Percentiles rank a stretch among this genome's conserved stretches.
Evolutionary conservation across 2,113 vertebrate genomes (phyloP).

Genomic region (Leuciscus idus): DNA sequence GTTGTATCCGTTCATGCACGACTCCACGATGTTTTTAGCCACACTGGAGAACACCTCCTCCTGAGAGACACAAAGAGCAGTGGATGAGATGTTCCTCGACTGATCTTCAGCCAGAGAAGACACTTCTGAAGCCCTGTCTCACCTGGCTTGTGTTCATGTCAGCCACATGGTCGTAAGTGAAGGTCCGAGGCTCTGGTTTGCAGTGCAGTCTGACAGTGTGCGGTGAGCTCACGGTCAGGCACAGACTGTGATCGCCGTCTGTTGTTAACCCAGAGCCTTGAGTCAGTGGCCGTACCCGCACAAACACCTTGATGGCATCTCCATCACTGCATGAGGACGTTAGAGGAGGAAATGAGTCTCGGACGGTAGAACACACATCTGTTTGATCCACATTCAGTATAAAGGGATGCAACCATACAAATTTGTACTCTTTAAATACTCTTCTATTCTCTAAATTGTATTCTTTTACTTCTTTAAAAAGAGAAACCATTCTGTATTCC

Average conservation of each 20-base stretch:
- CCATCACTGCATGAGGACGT: constrained; percentile 77
- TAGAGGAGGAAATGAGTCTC: no score
- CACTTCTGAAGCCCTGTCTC: neutral
- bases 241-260: constrained; percentile 84
- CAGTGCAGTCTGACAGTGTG: constrained; percentile 87
- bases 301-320: constrained; percentile 91
- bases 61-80: constrained; percentile 65
- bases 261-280: constrained; percentile 69
- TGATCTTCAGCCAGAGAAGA: neutral
- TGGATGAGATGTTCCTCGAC: neutral
- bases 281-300: constrained; percentile 87
- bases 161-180: constrained; percentile 93
- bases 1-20: constrained; percentile 95
- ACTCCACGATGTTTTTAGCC: constrained; percentile 93
- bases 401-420: no score
- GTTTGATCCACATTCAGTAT: no score
- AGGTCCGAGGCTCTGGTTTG: constrained; percentile 90
- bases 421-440: no score
- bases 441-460: no score
- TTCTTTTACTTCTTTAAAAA: no score
- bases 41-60: constrained; percentile 91
- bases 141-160: constrained; percentile 92
- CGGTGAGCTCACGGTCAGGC: constrained; percentile 84
- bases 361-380: no score
- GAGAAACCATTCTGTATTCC: no score